These are phyloP conservation scores for Enteromius fasciolatus DNA, from an alignment of 2,797 vertebrate genomes.

Conservation along the genomic window DNA sequence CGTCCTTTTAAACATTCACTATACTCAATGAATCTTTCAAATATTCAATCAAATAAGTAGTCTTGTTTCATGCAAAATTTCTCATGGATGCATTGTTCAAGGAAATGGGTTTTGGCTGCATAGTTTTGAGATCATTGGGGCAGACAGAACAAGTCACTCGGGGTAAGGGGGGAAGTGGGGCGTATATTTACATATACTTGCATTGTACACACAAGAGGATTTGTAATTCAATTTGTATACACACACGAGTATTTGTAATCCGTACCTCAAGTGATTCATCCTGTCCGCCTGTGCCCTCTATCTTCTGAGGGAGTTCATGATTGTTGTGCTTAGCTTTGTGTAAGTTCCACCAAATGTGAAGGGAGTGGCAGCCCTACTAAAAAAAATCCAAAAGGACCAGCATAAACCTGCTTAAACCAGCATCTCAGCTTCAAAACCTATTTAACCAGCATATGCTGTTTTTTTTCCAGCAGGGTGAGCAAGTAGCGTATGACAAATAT, in stretches of 20 bases:
- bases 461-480: no score
- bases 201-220: not conserved
- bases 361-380: no score
- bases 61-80: not conserved
- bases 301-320: not conserved
- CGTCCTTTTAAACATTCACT: not conserved
- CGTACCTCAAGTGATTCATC: not conserved
- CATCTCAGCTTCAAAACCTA: no score
- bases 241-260: not conserved
- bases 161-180: not conserved
- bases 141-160: not conserved
- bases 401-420: no score
- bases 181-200: not conserved
- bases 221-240: not conserved
- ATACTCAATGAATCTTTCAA: not conserved
- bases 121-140: not conserved
- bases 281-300: not conserved
- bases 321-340: not conserved
- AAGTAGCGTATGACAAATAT: no score
- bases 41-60: not conserved
- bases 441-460: no score
- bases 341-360: not conserved
- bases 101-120: no score
- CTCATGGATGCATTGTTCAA: not conserved
- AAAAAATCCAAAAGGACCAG: no score